Conservation (phyloP, 1,140 invertebrate species). For the Oscheius sp. region DNA sequence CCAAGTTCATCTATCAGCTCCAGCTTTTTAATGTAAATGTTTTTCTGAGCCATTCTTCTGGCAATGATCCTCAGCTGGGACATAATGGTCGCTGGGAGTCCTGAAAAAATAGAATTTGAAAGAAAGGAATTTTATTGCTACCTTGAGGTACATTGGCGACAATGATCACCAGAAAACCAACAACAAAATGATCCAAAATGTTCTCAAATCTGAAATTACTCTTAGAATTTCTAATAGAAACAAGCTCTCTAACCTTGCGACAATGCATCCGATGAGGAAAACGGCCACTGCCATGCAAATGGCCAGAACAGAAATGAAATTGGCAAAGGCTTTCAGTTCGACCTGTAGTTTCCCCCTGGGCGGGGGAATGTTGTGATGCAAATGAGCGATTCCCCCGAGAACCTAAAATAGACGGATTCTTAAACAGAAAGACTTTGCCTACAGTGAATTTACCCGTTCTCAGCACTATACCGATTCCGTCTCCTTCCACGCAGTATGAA, state of each 20-base stretch:
- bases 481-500: slow-evolving; percentile 58
- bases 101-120: too few relatives aligned
- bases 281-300: slow-evolving; percentile 53
- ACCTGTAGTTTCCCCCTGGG: slow-evolving; percentile 49
- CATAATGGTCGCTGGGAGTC: slow-evolving; percentile 96
- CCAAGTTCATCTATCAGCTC: slow-evolving; percentile 97
- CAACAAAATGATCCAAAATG: slow-evolving; percentile 57
- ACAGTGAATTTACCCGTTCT: slow-evolving; percentile 59
- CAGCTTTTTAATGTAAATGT: slow-evolving; percentile 95
- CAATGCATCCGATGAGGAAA: slow-evolving; percentile 55
- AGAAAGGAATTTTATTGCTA: not conserved
- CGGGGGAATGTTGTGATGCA: slow-evolving; percentile 48
- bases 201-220: slow-evolving; percentile 50
- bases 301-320: slow-evolving; percentile 56
- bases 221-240: slow-evolving; percentile 8
- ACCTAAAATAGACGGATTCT: slow-evolving; percentile 43
- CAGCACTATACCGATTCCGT: slow-evolving; percentile 57
- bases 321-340: slow-evolving; percentile 57
- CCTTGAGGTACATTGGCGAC: slow-evolving; percentile 60
- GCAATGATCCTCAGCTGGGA: slow-evolving; percentile 95
- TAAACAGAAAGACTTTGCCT: slow-evolving; percentile 1
- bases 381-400: slow-evolving; percentile 49
- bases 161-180: slow-evolving; percentile 59
- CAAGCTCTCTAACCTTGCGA: slow-evolving; percentile 41
- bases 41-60: slow-evolving; percentile 95